These are phyloP conservation scores for Laterallus jamaicensis DNA, from an alignment of 2,113 vertebrate species.

Conservation along the genomic window DNA sequence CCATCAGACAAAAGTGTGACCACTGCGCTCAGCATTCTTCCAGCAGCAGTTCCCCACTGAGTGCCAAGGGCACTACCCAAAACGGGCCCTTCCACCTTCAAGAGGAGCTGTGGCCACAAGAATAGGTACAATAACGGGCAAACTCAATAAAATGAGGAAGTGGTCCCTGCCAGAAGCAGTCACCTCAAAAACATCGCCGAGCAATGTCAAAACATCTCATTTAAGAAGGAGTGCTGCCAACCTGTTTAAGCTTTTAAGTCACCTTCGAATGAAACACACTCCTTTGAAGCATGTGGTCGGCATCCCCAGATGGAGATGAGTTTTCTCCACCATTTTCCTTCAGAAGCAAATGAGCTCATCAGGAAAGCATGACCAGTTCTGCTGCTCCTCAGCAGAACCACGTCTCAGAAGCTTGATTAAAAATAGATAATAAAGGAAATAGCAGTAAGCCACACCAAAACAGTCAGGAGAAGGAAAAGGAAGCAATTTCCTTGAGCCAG, in stretches of 20 bases:
- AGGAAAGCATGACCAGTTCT: background rate
- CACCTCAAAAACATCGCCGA: background rate
- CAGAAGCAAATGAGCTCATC: background rate
- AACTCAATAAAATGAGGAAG: background rate
- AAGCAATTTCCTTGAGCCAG: background rate
- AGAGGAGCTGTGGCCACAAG: background rate
- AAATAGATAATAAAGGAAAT: slow-evolving; percentile 54
- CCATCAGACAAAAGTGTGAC: fast-evolving
- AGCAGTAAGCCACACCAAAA: background rate
- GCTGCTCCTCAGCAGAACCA: background rate
- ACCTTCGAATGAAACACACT: background rate
- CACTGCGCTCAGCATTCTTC: fast-evolving
- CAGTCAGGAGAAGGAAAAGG: background rate
- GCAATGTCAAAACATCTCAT: background rate
- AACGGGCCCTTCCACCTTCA: background rate
- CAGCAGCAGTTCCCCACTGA: background rate
- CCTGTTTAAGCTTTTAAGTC: background rate
- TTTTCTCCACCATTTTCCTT: background rate
- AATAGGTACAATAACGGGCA: background rate
- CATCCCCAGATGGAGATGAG: background rate
- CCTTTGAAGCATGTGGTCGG: fast-evolving
- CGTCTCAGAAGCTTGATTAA: background rate
- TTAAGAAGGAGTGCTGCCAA: background rate
- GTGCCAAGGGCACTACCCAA: background rate
- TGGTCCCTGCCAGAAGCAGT: background rate